Conservation (phyloP, 2,113 vertebrate species). For the Peromyscus leucopus region DNA sequence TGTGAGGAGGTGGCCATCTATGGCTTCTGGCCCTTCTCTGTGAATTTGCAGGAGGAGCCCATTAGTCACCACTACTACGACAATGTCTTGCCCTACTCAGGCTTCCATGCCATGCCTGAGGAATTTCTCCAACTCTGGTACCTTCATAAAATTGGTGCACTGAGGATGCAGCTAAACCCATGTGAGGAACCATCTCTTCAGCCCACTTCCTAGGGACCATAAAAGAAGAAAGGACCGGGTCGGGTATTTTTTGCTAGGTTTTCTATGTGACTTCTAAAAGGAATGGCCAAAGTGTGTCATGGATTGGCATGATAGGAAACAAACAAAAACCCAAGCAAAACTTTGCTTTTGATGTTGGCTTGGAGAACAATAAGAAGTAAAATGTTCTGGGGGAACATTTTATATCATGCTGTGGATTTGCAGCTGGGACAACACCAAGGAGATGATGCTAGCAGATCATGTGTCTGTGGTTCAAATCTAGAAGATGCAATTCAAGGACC, state of each 20-base stretch:
- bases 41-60: slow-evolving; percentile 89
- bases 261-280: slow-evolving; percentile 69
- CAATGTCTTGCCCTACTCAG: slow-evolving; percentile 93
- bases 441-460: background rate
- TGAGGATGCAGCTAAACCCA: slow-evolving; percentile 91
- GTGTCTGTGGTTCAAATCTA: background rate
- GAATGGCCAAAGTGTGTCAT: slow-evolving; percentile 56
- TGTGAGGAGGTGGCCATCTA: slow-evolving; percentile 97
- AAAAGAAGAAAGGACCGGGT: background rate
- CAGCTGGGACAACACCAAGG: background rate
- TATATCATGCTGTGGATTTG: slow-evolving; percentile 43
- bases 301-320: slow-evolving; percentile 71
- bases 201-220: slow-evolving; percentile 72
- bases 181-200: slow-evolving; percentile 84
- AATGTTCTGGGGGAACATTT: slow-evolving; percentile 63
- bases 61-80: slow-evolving; percentile 99
- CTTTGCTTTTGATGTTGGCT: slow-evolving; percentile 1
- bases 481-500: background rate
- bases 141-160: slow-evolving; percentile 93
- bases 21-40: slow-evolving; percentile 97
- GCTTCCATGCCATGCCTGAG: slow-evolving; percentile 98
- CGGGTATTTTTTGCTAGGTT: slow-evolving; percentile 76
- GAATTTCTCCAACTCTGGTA: slow-evolving; percentile 98
- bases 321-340: slow-evolving; percentile 14
- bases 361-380: slow-evolving; percentile 73